Percentiles rank a stretch among this genome's conserved stretches.
phyloP scores from a whole-genome alignment of 1,140 invertebrate species.

The Drosophila lacteicornis region DNA sequence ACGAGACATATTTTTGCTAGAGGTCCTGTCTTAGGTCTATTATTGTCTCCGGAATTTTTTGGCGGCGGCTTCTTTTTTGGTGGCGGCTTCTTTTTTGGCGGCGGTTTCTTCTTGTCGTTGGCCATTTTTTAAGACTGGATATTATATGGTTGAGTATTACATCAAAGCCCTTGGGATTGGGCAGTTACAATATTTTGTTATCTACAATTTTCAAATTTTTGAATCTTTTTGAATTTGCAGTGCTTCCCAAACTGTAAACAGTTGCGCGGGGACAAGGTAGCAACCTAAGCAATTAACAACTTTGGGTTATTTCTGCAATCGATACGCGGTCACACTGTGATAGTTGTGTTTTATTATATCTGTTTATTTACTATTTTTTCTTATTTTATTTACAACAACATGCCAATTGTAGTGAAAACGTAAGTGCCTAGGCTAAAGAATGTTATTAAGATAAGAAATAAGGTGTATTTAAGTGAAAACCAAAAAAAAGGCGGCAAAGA shows the following conservation, averaged over 20 bases:
- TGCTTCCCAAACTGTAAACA: slow-evolving; percentile 7
- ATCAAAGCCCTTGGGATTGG: slow-evolving; percentile 44
- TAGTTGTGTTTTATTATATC: not conserved
- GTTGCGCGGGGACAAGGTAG: not conserved
- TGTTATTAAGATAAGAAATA: not conserved
- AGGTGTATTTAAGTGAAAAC: not conserved
- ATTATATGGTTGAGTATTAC: slow-evolving; percentile 19
- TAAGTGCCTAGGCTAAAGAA: slow-evolving; percentile 41
- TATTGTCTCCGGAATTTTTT: not conserved
- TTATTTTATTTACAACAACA: slow-evolving; percentile 7
- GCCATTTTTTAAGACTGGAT: slow-evolving; percentile 35
- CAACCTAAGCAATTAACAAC: not conserved
- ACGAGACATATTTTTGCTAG: slow-evolving; percentile 47
- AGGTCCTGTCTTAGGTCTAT: not conserved
- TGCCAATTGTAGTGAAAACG: slow-evolving; percentile 79
- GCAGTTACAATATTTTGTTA: not conserved
- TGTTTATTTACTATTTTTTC: not conserved
- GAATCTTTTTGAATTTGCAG: not conserved
- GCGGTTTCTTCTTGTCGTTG: slow-evolving; percentile 39
- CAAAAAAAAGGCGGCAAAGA: slow-evolving; percentile 8
- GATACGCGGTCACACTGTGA: not conserved
- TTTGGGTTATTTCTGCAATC: not conserved
- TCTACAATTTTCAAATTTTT: not conserved
- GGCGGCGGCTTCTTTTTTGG: not conserved
- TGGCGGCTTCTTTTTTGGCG: slow-evolving; percentile 20